A percentile compares a stretch with the other conserved stretches of the same genome.
Evolutionary conservation across 2,888 invertebrate species (phyloP).

Genomic region (Eristalis intricaria): DNA sequence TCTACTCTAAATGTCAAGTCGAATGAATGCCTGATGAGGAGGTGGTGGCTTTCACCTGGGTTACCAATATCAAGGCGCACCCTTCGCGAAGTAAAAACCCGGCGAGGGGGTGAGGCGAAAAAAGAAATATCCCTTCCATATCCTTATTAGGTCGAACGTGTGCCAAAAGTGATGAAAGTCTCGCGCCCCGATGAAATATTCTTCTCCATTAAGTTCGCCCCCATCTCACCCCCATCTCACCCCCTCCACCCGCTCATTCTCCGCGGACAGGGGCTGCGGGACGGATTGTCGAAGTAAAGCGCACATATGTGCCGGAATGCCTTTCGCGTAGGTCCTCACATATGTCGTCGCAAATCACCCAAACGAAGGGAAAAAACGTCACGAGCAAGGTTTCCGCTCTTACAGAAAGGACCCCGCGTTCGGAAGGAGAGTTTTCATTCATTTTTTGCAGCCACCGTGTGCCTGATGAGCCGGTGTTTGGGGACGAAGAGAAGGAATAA

Average conservation of each 20-base stretch:
- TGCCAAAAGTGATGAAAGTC: conserved; percentile 67
- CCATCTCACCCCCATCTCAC: not conserved
- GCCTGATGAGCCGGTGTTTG: conserved; percentile 33
- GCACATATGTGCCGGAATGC: conserved; percentile 9
- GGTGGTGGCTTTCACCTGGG: conserved; percentile 54
- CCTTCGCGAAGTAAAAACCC: not conserved
- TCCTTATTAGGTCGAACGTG: conserved; percentile 66
- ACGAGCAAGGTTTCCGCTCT: not conserved
- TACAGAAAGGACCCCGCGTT: conserved; percentile 6
- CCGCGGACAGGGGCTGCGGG: not conserved
- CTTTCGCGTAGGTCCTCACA: conserved; percentile 48
- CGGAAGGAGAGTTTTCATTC: conserved; percentile 25
- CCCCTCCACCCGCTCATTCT: not conserved
- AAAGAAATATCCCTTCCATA: conserved; percentile 53
- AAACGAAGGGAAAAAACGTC: conserved; percentile 9
- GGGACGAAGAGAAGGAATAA: not conserved
- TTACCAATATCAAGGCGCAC: conserved; percentile 34
- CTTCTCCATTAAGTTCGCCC: conserved; percentile 49
- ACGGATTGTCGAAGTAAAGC: not conserved
- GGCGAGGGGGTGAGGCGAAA: not conserved
- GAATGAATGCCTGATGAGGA: conserved; percentile 50
- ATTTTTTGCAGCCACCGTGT: conserved; percentile 14
- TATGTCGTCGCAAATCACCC: conserved; percentile 49
- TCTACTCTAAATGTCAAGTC: conserved; percentile 48
- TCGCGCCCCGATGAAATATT: conserved; percentile 62